A percentile compares a stretch with the other conserved stretches of the same genome.
Evolutionary conservation across 2,113 vertebrate species (phyloP).

Genomic region (Pandion haliaetus): DNA sequence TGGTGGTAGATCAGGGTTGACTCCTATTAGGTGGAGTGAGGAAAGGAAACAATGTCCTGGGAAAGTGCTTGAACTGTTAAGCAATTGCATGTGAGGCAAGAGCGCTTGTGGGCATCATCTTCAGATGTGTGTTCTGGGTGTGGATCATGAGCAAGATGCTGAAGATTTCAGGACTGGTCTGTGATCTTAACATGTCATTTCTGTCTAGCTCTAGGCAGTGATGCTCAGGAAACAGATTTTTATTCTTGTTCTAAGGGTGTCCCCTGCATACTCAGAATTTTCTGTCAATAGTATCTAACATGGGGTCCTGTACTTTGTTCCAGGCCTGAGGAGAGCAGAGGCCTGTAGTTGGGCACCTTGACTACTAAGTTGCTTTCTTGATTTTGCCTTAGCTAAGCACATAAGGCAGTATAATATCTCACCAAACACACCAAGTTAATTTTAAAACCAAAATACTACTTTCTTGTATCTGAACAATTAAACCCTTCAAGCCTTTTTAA

Average conservation of each 20-base stretch:
- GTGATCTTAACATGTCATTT: neutral
- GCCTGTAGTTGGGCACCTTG: neutral
- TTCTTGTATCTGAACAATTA: neutral
- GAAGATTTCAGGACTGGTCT: neutral
- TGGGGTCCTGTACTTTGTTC: rapidly evolving
- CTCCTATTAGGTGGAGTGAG: neutral
- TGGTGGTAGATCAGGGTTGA: neutral
- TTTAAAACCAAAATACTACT: neutral
- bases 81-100: slow-evolving; percentile 8
- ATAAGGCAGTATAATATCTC: neutral
- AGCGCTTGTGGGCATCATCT: neutral
- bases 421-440: neutral
- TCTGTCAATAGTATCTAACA: neutral
- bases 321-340: neutral
- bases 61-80: neutral
- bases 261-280: neutral
- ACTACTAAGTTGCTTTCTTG: neutral
- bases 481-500: neutral
- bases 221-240: neutral
- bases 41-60: neutral
- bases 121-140: neutral
- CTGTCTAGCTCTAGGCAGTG: neutral
- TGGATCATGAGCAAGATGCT: neutral
- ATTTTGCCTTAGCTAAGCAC: neutral
- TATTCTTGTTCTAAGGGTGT: neutral